Evolutionary conservation across 2,113 vertebrate genomes (phyloP), one percentile per base, ranked within the genome.

Genomic region (Pterocles orientalis): DNA sequence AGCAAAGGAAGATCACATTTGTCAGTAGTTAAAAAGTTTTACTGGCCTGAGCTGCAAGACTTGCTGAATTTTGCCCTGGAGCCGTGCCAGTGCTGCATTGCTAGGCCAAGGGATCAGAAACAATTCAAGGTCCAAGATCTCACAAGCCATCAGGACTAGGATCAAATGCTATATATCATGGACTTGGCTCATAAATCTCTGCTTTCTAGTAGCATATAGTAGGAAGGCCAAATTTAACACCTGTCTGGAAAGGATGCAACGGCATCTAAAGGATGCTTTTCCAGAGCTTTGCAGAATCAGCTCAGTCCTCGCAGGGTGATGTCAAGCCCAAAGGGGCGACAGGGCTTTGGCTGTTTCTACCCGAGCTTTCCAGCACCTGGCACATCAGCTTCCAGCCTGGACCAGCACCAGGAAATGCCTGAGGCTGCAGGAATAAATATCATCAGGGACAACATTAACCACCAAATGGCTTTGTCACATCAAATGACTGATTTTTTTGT

Each of bases 1-100:
- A 95, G 86, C 77, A 95, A 88, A 96, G 86, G 93, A 96, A 95
- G 94, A 95, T 87, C 79, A 73, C 66, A 92, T 97, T 96, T 93
- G 91, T 95, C 92, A 96, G 90, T 80, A 76, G 86, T 95, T 95
- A 73, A 78, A 91, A 86, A 85, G 28, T 76, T 92, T 79, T 58
- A 24, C 84, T 94, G 92, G 60, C 69, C 66, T 60, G 82, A 90
- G 72, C 78, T 94, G 54, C 78, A 94, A 90, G 53, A 82, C 80
- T 86, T 93, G 83, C 84, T 94, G 85, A 94, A 89, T 96, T 96
- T 90, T 80, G 54, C 45, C 73, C 85, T 95, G 94, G 95, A 96
- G 53, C 29, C 6, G 4, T 29, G 94, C 90, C 95, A 96, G 81
- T 18, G 1, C 36, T 94, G 58, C 88, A 87, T 28, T 82, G 64